Percentiles rank a stretch among this genome's conserved stretches.
These are phyloP conservation scores for Gastrophysa polygoni DNA, from an alignment of 2,888 invertebrate species.

Conservation along the genomic window DNA sequence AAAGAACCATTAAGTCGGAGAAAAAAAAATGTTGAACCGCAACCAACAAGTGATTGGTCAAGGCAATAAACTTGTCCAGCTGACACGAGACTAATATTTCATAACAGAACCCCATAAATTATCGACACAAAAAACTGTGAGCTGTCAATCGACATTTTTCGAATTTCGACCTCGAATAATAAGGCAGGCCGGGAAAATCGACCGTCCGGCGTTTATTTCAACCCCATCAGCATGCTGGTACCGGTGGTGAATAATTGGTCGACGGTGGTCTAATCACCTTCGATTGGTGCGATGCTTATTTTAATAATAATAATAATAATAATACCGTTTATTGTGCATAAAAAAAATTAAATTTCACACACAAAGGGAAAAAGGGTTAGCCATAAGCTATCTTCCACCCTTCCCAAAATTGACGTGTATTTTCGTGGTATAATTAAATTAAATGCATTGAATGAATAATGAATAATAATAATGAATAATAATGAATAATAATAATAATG, in stretches of 20 bases:
- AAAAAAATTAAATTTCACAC: no score
- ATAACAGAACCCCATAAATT: conserved; percentile 49
- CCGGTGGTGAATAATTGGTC: conserved; percentile 3
- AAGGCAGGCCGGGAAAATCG: conserved; percentile 40
- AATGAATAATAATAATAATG: no score
- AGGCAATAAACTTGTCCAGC: conserved; percentile 41
- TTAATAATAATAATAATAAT: no score
- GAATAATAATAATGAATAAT: no score
- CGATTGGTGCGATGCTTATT: background rate
- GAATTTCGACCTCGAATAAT: conserved; percentile 46
- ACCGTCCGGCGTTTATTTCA: conserved; percentile 22
- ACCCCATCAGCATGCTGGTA: no score
- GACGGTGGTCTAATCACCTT: conserved; percentile 12
- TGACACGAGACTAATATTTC: conserved; percentile 42
- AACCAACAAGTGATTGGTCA: conserved; percentile 34
- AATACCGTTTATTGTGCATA: no score
- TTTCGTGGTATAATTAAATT: no score
- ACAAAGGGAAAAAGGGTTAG: no score
- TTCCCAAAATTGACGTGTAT: no score
- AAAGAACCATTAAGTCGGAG: conserved; percentile 36
- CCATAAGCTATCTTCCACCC: no score
- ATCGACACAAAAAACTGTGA: conserved; percentile 49
- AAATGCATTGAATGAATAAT: no score
- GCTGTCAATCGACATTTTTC: conserved; percentile 53
- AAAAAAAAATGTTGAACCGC: conserved; percentile 33